These are phyloP conservation scores for Rhinichthys klamathensis DNA, from an alignment of 2,113 vertebrate genomes.

Conservation along the genomic window DNA sequence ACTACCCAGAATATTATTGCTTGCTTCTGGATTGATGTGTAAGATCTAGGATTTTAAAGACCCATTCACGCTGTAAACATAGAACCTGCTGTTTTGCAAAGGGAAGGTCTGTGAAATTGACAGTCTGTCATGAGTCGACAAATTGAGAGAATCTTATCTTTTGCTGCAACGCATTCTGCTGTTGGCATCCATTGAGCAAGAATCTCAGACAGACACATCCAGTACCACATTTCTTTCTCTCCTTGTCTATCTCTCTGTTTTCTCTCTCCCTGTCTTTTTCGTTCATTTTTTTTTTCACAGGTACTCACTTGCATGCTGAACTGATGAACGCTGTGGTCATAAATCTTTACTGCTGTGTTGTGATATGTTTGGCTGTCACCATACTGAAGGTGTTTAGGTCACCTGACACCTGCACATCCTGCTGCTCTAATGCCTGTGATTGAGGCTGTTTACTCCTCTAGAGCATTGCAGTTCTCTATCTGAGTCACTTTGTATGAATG, in stretches of 20 bases:
- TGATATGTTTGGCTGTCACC: conserved; percentile 7
- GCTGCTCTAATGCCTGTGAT: conserved; percentile 8
- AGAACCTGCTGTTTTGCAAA: not conserved
- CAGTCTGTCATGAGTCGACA: not conserved
- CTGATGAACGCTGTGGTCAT: not conserved
- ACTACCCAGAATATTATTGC: not conserved
- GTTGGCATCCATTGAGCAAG: not conserved
- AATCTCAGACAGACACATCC: not conserved
- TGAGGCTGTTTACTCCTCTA: conserved; percentile 4
- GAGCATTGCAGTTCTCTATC: not conserved
- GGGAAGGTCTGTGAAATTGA: not conserved
- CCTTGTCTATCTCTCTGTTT: not conserved
- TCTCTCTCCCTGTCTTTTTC: not conserved
- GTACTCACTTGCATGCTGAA: not conserved
- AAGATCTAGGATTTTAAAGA: not conserved
- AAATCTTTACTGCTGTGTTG: conserved; percentile 6
- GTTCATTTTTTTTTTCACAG: not conserved
- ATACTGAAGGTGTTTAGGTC: conserved; percentile 14
- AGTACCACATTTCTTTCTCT: not conserved
- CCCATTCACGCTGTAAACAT: not conserved
- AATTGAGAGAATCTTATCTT: not conserved
- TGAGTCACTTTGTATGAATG: not conserved
- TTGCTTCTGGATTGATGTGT: not conserved
- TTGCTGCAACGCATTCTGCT: not conserved
- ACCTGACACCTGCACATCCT: not conserved